These are phyloP conservation scores for Ochropleura plecta DNA, from an alignment of 2,888 invertebrate genomes.

Conservation along the genomic window DNA sequence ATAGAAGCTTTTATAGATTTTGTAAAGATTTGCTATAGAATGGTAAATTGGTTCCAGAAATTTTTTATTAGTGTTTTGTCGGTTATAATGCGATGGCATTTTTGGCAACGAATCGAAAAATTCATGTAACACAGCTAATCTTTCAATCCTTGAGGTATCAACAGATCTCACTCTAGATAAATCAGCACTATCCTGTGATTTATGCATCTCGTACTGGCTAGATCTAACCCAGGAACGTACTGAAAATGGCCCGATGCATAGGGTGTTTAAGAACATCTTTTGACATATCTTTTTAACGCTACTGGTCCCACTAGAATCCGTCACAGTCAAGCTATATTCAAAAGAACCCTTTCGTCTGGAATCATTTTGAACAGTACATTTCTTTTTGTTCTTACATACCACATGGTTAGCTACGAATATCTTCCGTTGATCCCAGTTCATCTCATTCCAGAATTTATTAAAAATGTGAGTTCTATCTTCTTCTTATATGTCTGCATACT, in stretches of 20 bases:
- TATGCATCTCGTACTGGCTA: slow-evolving; percentile 17
- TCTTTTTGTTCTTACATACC: slow-evolving; percentile 19
- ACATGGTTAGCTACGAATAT: slow-evolving; percentile 16
- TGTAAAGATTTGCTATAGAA: slow-evolving; percentile 22
- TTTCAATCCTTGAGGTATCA: slow-evolving; percentile 15
- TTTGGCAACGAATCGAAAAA: slow-evolving; percentile 22
- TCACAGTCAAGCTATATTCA: slow-evolving; percentile 14
- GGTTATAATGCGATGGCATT: slow-evolving; percentile 23
- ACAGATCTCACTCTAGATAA: slow-evolving; percentile 17
- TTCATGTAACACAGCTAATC: slow-evolving; percentile 17
- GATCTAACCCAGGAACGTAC: slow-evolving; percentile 22
- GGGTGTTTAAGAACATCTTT: slow-evolving; percentile 21
- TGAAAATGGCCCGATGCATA: slow-evolving; percentile 16
- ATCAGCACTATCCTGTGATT: slow-evolving; percentile 12
- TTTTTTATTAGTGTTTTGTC: slow-evolving; percentile 8
- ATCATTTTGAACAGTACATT: slow-evolving; percentile 19
- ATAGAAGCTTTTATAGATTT: slow-evolving; percentile 23
- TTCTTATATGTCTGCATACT: slow-evolving; percentile 8
- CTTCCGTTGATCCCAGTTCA: slow-evolving; percentile 20
- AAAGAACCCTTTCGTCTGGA: slow-evolving; percentile 23
- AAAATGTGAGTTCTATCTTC: slow-evolving; percentile 18
- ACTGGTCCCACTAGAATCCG: slow-evolving; percentile 15
- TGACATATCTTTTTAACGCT: slow-evolving; percentile 12
- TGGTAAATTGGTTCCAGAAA: slow-evolving; percentile 19
- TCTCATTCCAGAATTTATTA: slow-evolving; percentile 23